Base-by-base conservation (phyloP, 2,113 vertebrate genomes). In the Podarcis cretensis region DNA sequence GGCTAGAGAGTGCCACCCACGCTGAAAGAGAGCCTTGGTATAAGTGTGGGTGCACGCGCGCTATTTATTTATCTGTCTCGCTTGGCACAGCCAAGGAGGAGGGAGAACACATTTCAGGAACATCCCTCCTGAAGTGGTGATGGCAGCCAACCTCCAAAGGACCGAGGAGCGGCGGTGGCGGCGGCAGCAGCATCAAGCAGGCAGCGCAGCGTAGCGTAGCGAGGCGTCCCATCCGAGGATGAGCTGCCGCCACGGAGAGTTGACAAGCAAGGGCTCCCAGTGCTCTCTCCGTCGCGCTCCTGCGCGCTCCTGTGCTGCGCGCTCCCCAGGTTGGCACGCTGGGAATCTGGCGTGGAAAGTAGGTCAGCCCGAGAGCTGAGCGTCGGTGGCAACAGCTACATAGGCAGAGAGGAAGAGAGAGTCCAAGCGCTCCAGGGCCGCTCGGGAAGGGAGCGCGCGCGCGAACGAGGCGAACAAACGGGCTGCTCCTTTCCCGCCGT, bases 341-440 rank as follows among this genome's bases (percentile, higher is more conserved):
- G 79, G 68, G 35, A 63, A 74, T 20, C 68, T 87, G 86, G 84
- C 91, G 43, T 10, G 91, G 96, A 97, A 98, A 98, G 97, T 98
- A 97, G 98, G 98, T 97, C 98, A 97, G 91, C 91, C 96, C 92
- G 73, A 94, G 89, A 96, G 96, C 95, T 1, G 21, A 30, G 96
- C 95, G 93, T 95, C 93, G 92, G 37, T 30, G 2, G 16, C 37
- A 2, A 95, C 96, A n/a, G 54, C 78, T 16, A 14, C 5, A 3
- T 89, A 91, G 43, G 40, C 63, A 18, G 9, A 5, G 23, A 23
- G 13, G 54, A 6, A 21, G 3, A 4, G 32, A 2, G 57, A 6
- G 35, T 12, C 8, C 14, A 81, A 1, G 81, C 81, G 71, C 59
- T 10, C 48, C 63, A 5, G 3, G 74, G 9, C 9, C 40, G 14